These are phyloP conservation scores for Trematomus bernacchii DNA, from an alignment of 2,797 vertebrate species.

Conservation along the genomic window DNA sequence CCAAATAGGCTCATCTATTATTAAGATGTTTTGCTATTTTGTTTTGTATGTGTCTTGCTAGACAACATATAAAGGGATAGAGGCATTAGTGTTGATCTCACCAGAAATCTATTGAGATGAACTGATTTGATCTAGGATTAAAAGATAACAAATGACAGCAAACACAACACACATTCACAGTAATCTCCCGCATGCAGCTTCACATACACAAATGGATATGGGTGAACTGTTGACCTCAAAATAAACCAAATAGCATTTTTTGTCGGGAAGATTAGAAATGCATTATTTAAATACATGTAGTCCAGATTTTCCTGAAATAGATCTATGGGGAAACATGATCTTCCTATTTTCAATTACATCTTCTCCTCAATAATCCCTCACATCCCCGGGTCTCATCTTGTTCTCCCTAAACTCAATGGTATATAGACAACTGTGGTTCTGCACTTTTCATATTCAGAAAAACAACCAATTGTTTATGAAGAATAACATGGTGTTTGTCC, in stretches of 20 bases:
- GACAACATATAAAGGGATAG: slow-evolving; percentile 39
- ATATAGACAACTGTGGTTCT: neutral
- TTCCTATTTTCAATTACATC: slow-evolving; percentile 68
- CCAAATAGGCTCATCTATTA: slow-evolving; percentile 76
- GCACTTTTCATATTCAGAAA: neutral
- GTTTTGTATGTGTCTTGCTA: slow-evolving; percentile 40
- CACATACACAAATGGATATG: slow-evolving; percentile 8
- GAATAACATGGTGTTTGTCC: slow-evolving; percentile 13
- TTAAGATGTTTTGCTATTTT: slow-evolving; percentile 55
- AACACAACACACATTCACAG: slow-evolving; percentile 17
- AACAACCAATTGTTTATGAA: slow-evolving; percentile 29
- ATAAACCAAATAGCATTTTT: neutral
- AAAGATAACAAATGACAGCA: slow-evolving; percentile 38
- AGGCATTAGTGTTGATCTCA: slow-evolving; percentile 33
- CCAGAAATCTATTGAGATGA: slow-evolving; percentile 37
- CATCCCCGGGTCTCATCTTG: slow-evolving; percentile 8
- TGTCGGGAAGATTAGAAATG: slow-evolving; percentile 51
- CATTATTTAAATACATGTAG: slow-evolving; percentile 63
- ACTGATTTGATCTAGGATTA: slow-evolving; percentile 68
- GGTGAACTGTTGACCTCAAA: slow-evolving; percentile 15
- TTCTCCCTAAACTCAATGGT: neutral
- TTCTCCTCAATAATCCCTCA: slow-evolving; percentile 52
- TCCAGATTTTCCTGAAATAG: slow-evolving; percentile 53
- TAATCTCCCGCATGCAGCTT: slow-evolving; percentile 34
- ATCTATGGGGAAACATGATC: slow-evolving; percentile 55